These are phyloP conservation scores for Larimichthys polyactis DNA, from an alignment of 2,113 vertebrate species.

Conservation along the genomic window DNA sequence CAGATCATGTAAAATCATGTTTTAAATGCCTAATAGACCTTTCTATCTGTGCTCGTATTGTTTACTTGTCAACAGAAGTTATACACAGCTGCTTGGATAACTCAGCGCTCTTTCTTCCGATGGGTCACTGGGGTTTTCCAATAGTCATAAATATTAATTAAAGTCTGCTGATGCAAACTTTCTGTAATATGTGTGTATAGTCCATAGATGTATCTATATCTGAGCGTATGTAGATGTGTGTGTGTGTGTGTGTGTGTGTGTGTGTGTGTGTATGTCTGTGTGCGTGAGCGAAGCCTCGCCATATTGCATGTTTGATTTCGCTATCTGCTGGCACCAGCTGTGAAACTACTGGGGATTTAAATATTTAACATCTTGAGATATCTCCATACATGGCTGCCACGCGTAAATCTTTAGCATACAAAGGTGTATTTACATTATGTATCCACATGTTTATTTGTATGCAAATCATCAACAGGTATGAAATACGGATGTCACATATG, in stretches of 20 bases:
- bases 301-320: conserved; percentile 54
- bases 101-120: background rate
- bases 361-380: conserved; percentile 70
- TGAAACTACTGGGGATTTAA: conserved; percentile 70
- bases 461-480: too few relatives aligned
- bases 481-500: too few relatives aligned
- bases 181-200: conserved; percentile 32
- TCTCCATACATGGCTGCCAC: conserved; percentile 1
- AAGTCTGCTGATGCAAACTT: conserved; percentile 60
- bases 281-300: background rate
- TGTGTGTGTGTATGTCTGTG: conserved; percentile 10
- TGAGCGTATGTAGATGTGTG: conserved; percentile 19
- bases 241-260: conserved; percentile 6
- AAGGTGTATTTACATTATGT: background rate
- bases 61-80: conserved; percentile 39
- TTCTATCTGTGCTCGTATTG: background rate
- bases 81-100: conserved; percentile 30
- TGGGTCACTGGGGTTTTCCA: conserved; percentile 35
- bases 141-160: conserved; percentile 64
- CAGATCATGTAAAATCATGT: background rate
- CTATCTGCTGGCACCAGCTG: conserved; percentile 70
- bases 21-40: conserved; percentile 13
- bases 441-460: background rate
- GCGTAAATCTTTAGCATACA: background rate
- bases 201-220: conserved; percentile 30